A percentile compares a stretch with the other conserved stretches of the same genome.
Conservation (phyloP, 1,140 invertebrate genomes). For the Drosophila mayri region DNA sequence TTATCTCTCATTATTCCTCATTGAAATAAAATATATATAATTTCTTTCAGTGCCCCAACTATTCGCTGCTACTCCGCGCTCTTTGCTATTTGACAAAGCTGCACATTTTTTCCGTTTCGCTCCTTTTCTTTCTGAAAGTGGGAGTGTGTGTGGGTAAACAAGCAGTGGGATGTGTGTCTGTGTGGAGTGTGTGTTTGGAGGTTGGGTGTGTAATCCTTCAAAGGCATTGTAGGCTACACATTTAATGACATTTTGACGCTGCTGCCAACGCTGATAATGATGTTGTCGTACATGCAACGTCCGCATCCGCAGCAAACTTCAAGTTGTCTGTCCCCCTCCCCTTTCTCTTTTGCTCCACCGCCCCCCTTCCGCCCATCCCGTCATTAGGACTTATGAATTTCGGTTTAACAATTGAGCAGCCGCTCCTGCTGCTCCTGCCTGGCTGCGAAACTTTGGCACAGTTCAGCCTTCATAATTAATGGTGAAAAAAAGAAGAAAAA, state of each 20-base stretch:
- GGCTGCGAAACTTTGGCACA: slow-evolving; percentile 45
- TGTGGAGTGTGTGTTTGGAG: slow-evolving; percentile 8
- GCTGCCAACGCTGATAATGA: slow-evolving; percentile 78
- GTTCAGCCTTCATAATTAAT: slow-evolving; percentile 60
- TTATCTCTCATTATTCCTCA: not conserved
- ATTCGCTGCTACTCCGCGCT: slow-evolving; percentile 47
- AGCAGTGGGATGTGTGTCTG: slow-evolving; percentile 2
- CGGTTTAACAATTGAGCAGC: slow-evolving; percentile 52
- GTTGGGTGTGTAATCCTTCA: slow-evolving; percentile 69
- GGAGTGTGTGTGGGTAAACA: slow-evolving; percentile 34
- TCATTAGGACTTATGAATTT: slow-evolving; percentile 56
- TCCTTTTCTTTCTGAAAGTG: slow-evolving; percentile 42
- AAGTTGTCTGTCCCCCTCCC: slow-evolving; percentile 43
- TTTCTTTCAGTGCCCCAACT: slow-evolving; percentile 27
- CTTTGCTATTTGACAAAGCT: slow-evolving; percentile 74
- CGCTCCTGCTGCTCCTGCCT: slow-evolving; percentile 6
- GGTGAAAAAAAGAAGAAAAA: slow-evolving; percentile 16
- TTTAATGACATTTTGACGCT: slow-evolving; percentile 81
- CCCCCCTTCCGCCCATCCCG: not conserved
- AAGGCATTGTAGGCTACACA: slow-evolving; percentile 77
- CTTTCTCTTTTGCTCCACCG: not conserved
- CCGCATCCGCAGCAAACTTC: slow-evolving; percentile 65
- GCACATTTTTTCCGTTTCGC: slow-evolving; percentile 61
- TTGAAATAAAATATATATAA: not conserved
- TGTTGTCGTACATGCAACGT: slow-evolving; percentile 64